Evolutionary conservation across 37 sponge, comb jelly and placozoan species (phyloP), one percentile per base, ranked within the genome.

Genomic region (Axinella damicornis): DNA sequence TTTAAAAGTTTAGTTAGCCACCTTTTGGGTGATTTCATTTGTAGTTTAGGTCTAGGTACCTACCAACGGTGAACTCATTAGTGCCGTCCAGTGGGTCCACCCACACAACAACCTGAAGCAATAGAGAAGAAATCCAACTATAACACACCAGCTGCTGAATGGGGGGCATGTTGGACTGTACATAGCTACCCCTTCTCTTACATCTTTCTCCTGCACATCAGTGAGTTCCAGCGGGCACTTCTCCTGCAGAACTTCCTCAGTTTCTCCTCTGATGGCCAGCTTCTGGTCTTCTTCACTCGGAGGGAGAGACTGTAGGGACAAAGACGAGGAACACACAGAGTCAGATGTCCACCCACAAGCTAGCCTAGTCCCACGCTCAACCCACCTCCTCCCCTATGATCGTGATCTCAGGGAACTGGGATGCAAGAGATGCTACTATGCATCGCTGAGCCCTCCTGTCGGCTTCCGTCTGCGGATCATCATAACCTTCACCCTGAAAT

Each of bases 21-120:
- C n/a, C n/a, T n/a, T n/a, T n/a, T n/a, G n/a, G n/a, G n/a, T n/a
- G n/a, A n/a, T n/a, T n/a, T n/a, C n/a, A n/a, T n/a, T n/a, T n/a
- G n/a, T n/a, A n/a, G n/a, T n/a, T n/a, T n/a, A n/a, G n/a, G n/a
- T n/a, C n/a, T n/a, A n/a, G n/a, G n/a, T n/a, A n/a, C n/a, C 25
- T 77, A 90, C 96, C 96, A 76, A 92, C 86, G 46, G 97, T 92
- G 78, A 92, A 98, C 66, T 98, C 99, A 53, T 60, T 88, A n/a
- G 99, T 98, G 17, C 99, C 99, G 70, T 98, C 99, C 59, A 98
- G 93, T 40, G 99, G 99, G 63, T 98, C 99, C 59, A 98, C 99
- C 95, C 97, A 98, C 32, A 98, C 89, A 24, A 87, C 76, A 5
- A 98, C 65, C 70, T 98, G 87, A 6, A 64, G 5, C 25, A 76